Evolutionary conservation across 1,140 invertebrate genomes (phyloP), one percentile per base, ranked within the genome.

Genomic region (Temnothorax longispinosus): DNA sequence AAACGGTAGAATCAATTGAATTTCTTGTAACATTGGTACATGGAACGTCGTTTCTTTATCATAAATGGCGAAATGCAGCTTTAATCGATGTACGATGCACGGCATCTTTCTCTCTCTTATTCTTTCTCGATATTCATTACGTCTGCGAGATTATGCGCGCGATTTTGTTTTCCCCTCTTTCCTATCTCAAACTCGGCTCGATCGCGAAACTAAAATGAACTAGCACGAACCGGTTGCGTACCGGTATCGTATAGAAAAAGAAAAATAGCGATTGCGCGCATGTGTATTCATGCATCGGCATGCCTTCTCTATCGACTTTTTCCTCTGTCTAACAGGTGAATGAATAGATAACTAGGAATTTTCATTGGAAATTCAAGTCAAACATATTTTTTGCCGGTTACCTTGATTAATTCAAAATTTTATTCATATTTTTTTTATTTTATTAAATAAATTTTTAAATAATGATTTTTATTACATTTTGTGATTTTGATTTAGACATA

Each of bases 151-250:
- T 69, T 41, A 41, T 52, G 27, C 44, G 58, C 27, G 58, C 27
- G 60, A 78, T 58, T 74, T 54, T 58, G 15, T 82, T 27, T 58
- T 47, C 27, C 69, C 11, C 38, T 38, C 38, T 58, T 47, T 82
- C 27, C 41, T 69, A 71, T 56, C 38, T 47, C 41, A 41, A 54
- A 80, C 44, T 44, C 11, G 32, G 27, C 13, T 81, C 27, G n/a
- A 52, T 62, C 54, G 58, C 27, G 38, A 58, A 82, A 82, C 65
- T 69, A 58, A 82, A 82, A 74, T 74, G 41, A 82, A 74, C 52
- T 82, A 56, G 80, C 80, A 82, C 80, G 80, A 82, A 74, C 80
- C 67, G 80, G 80, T 82, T 52, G 69, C 18, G 52, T 52, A 82
- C 80, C 80, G 80, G 80, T 74, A 13, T 82, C 80, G 80, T 82